These are phyloP conservation scores for Phrynosoma blainvillii DNA, from an alignment of 2,113 vertebrate genomes.

Conservation along the genomic window DNA sequence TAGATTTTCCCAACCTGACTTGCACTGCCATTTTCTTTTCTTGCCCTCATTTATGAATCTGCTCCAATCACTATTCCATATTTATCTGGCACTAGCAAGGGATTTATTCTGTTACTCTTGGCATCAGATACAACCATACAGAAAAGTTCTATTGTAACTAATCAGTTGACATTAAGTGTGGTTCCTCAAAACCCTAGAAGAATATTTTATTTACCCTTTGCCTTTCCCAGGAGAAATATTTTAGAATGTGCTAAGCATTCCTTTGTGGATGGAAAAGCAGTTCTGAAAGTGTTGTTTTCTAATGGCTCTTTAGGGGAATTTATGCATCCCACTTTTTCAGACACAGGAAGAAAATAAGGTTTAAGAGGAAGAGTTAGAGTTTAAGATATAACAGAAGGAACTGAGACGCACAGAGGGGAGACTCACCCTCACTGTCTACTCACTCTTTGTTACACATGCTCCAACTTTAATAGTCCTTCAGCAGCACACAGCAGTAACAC, in stretches of 20 bases:
- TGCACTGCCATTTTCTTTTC: background rate
- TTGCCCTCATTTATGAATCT: constrained; percentile 20
- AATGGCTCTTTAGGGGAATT: constrained; percentile 68
- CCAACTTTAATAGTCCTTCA: background rate
- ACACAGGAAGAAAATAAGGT: constrained; percentile 14
- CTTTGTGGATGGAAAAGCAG: constrained; percentile 61
- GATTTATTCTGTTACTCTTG: constrained; percentile 41
- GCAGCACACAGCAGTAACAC: background rate
- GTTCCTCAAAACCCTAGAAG: constrained; percentile 62
- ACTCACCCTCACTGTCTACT: too few relatives aligned
- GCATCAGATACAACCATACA: constrained; percentile 40
- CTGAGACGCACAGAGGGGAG: background rate
- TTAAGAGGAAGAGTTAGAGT: background rate
- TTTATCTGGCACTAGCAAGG: constrained; percentile 29
- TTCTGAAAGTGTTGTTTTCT: constrained; percentile 67
- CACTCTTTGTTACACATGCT: background rate
- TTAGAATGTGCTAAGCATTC: constrained; percentile 62
- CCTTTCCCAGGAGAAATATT: constrained; percentile 62
- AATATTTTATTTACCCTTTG: constrained; percentile 70
- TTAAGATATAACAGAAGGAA: background rate
- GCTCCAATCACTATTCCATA: background rate
- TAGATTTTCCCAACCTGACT: background rate
- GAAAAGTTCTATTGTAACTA: constrained; percentile 48
- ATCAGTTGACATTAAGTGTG: constrained; percentile 61
- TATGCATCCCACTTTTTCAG: constrained; percentile 56